phyloP scores from a whole-genome alignment of 92 coral and sea anemone genomes.

The Paramuricea clavata region DNA sequence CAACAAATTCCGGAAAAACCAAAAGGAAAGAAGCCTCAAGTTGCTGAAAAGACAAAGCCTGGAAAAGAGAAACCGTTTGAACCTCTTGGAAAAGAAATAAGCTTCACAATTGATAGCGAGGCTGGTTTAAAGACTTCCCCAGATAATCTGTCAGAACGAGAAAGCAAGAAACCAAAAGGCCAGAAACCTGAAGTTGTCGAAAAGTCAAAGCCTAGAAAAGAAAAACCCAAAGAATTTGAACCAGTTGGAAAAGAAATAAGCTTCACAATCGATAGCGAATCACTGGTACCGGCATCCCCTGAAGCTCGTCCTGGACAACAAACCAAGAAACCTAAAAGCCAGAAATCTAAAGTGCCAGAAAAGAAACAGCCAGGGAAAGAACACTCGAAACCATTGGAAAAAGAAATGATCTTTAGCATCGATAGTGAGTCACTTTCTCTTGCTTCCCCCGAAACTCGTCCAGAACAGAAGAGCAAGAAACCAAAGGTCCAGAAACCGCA shows the following conservation, averaged over 20 bases:
- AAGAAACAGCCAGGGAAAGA: not conserved
- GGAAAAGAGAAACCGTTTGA: constrained; percentile 1
- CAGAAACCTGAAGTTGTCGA: not conserved
- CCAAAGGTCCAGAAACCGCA: not conserved
- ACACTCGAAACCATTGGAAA: not conserved
- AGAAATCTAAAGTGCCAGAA: not conserved
- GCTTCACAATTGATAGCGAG: not conserved
- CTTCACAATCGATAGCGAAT: constrained; percentile 1
- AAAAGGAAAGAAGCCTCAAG: not conserved
- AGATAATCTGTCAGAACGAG: not conserved
- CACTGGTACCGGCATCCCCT: not conserved
- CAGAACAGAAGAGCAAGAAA: not conserved
- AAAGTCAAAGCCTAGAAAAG: not conserved
- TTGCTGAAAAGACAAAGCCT: not conserved
- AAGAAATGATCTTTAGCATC: not conserved
- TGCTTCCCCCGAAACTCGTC: not conserved
- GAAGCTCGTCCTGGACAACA: not conserved
- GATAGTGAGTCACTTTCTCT: not conserved
- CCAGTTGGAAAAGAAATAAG: constrained; percentile 9
- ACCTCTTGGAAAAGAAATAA: constrained; percentile 10
- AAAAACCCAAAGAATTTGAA: not conserved
- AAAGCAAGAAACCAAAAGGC: not conserved
- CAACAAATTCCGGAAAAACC: not conserved
- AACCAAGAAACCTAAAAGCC: not conserved
- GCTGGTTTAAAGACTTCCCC: not conserved